Evolutionary conservation across 2,888 invertebrate genomes (phyloP), one percentile per base, ranked within the genome.

Genomic region (Apamea anceps): DNA sequence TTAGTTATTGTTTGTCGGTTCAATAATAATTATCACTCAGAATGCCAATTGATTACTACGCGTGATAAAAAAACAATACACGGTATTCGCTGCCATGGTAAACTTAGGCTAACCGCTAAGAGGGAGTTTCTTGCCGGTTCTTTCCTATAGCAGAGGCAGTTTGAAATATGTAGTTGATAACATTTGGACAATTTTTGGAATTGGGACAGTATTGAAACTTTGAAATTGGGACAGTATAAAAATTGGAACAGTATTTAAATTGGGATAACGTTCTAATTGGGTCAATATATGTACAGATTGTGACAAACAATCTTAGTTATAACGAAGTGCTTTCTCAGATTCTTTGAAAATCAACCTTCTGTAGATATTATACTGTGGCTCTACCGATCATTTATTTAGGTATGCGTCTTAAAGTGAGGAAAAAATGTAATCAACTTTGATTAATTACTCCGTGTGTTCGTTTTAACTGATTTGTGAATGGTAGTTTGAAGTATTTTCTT

Each of bases 1-100:
- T 67, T 48, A 66, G 21, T 37, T 48, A 85, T 86, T 79, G 72
- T 74, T 15, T 45, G 71, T 68, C 74, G 74, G 65, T 82, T 82
- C 76, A 85, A 57, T 75, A n/a, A 25, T 72, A 57, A 80, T 73
- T 77, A 72, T 25, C 18, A 63, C 42, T 54, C 60, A 45, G 70
- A 81, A 81, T 63, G 12, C 21, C 57, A 74, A 82, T 65, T 54
- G 21, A 77, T 63, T 66, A 12, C n/a, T n/a, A 42, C 28, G 10
- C 28, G 45, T 45, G 42, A 54, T 45, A 80, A 65, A 70, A 68
- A 60, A 48, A 25, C 28, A 28, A 60, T 18, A 4, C 13, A 32
- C 28, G 37, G 2, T 7, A 6, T 42, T 76, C 15, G 1, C 51
- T n/a, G 32, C 8, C 37, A 8, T 48, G 2, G 3, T 32, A 25